Conservation (phyloP, 2,888 invertebrate genomes). For the Dascillus cervinus region DNA sequence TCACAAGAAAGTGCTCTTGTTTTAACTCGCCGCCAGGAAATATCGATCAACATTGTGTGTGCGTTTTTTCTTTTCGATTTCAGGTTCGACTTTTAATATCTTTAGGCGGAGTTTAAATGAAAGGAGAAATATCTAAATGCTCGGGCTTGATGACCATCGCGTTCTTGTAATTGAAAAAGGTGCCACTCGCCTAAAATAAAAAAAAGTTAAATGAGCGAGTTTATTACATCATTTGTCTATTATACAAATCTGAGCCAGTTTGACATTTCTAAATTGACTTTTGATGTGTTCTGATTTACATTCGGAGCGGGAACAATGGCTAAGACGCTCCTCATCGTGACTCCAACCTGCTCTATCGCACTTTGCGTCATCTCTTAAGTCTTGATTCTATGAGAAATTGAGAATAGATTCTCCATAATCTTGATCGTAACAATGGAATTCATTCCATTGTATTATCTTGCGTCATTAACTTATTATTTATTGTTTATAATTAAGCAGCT, state of each 20-base stretch:
- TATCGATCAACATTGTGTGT: no score
- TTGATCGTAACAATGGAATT: slow-evolving; percentile 11
- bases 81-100: no score
- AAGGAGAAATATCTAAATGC: no score
- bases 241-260: slow-evolving; percentile 19
- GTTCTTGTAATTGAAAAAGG: slow-evolving; percentile 7
- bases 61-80: no score
- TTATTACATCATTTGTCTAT: slow-evolving; percentile 22
- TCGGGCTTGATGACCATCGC: no score
- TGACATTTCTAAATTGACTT: slow-evolving; percentile 27
- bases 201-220: slow-evolving; percentile 11
- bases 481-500: no score
- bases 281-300: slow-evolving; percentile 26
- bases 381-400: slow-evolving; percentile 9
- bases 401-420: slow-evolving; percentile 7
- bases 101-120: no score
- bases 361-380: slow-evolving; percentile 10
- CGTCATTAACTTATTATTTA: no score
- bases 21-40: no score
- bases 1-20: no score
- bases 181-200: slow-evolving; percentile 7
- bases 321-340: slow-evolving; percentile 13
- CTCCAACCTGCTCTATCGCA: slow-evolving; percentile 10
- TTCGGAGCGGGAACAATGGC: slow-evolving; percentile 23
- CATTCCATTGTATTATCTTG: slow-evolving; percentile 9